A percentile compares a stretch with the other conserved stretches of the same genome.
Evolutionary conservation across 2,797 vertebrate species (phyloP).

Genomic region (Carapus acus): DNA sequence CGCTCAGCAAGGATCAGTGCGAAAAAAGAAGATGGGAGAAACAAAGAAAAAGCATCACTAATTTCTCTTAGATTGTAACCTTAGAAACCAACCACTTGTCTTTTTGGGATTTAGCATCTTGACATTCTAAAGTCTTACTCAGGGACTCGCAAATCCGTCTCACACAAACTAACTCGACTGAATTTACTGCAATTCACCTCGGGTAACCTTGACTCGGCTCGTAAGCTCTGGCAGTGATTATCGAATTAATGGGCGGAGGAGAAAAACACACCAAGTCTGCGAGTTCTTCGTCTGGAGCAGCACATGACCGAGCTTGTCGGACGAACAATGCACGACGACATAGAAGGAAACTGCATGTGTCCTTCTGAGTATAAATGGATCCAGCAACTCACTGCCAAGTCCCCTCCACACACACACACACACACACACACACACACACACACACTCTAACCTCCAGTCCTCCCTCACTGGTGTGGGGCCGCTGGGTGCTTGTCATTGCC

Average conservation of each 20-base stretch:
- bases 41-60: too few relatives aligned
- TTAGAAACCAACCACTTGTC: too few relatives aligned
- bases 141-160: too few relatives aligned
- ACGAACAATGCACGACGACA: slow-evolving; percentile 31
- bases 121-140: too few relatives aligned
- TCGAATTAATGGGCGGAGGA: slow-evolving; percentile 21
- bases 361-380: slow-evolving; percentile 54
- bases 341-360: slow-evolving; percentile 41
- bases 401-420: background rate
- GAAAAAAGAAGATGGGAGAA: too few relatives aligned
- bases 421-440: too few relatives aligned
- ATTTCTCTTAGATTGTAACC: too few relatives aligned
- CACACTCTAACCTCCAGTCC: too few relatives aligned
- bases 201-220: slow-evolving; percentile 1
- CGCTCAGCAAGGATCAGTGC: slow-evolving; percentile 1
- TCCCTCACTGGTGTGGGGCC: slow-evolving; percentile 34
- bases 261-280: slow-evolving; percentile 36
- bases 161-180: too few relatives aligned
- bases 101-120: too few relatives aligned
- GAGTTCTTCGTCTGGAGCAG: slow-evolving; percentile 40
- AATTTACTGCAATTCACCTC: background rate
- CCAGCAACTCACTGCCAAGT: slow-evolving; percentile 27
- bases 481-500: slow-evolving; percentile 53
- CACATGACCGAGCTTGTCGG: slow-evolving; percentile 21
- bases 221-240: slow-evolving; percentile 28